A percentile compares a stretch with the other conserved stretches of the same genome.
These are phyloP conservation scores for Pontoporia blainvillei DNA, from an alignment of 2,113 vertebrate species.

Conservation along the genomic window DNA sequence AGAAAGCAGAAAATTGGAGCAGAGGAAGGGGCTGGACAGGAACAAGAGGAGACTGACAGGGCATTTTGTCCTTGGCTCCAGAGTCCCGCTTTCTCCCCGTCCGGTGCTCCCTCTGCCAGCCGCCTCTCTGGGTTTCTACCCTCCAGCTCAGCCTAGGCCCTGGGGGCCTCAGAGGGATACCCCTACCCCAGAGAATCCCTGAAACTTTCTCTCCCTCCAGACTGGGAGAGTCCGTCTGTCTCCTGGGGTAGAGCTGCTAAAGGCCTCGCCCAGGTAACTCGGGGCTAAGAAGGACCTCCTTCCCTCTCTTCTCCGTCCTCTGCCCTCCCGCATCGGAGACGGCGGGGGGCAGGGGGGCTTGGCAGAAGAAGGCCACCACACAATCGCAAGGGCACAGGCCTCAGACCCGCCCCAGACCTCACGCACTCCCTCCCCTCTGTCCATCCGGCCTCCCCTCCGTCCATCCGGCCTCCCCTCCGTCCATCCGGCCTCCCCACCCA, in stretches of 20 bases:
- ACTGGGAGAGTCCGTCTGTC: neutral
- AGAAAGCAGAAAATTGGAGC: neutral
- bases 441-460: too few species aligned
- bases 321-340: neutral
- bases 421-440: neutral
- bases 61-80: neutral
- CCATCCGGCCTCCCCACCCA: neutral
- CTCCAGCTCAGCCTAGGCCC: neutral
- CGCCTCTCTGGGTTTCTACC: neutral
- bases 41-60: neutral
- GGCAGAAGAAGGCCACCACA: neutral
- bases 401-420: neutral
- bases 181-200: neutral
- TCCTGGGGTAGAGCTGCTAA: neutral
- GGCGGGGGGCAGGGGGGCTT: neutral
- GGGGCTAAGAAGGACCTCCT: accelerated
- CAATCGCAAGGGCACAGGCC: neutral
- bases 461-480: neutral
- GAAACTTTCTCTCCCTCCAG: neutral
- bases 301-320: too few species aligned
- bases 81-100: too few species aligned
- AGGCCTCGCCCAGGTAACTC: neutral
- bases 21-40: neutral
- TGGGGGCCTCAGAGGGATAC: neutral
- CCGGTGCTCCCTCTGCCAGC: neutral